phyloP scores from a whole-genome alignment of 2,888 invertebrate species.

The Scrobipalpa atriplicella region DNA sequence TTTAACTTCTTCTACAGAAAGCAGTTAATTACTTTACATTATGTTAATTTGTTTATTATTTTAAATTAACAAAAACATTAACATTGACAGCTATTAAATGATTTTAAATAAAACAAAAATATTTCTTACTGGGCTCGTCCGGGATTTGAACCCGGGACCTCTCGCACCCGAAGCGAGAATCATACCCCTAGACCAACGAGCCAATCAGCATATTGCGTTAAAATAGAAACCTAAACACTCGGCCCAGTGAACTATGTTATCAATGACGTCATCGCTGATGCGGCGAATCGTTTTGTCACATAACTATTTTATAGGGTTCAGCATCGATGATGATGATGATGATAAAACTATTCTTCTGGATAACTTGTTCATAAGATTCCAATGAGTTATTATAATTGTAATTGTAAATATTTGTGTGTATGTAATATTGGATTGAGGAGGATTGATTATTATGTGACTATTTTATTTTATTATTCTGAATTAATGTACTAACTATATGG shows the following conservation, averaged over 20 bases:
- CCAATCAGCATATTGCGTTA: slow-evolving; percentile 41
- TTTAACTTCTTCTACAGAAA: too few relatives aligned
- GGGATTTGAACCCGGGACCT: slow-evolving; percentile 82
- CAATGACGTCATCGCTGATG: slow-evolving; percentile 41
- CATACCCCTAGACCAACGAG: slow-evolving; percentile 84
- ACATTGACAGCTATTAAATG: too few relatives aligned
- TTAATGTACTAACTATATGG: too few relatives aligned
- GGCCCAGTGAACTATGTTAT: slow-evolving; percentile 32
- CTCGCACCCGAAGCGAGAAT: slow-evolving; percentile 84
- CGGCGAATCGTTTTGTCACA: slow-evolving; percentile 19
- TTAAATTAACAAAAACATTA: too few relatives aligned
- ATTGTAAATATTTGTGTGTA: too few relatives aligned
- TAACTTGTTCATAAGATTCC: background rate
- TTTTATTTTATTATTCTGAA: too few relatives aligned
- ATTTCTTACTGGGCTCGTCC: slow-evolving; percentile 66
- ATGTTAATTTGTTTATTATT: too few relatives aligned
- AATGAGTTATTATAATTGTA: too few relatives aligned
- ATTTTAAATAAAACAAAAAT: slow-evolving; percentile 32
- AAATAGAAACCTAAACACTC: slow-evolving; percentile 43
- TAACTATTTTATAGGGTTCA: background rate
- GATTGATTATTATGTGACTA: too few relatives aligned
- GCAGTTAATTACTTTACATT: too few relatives aligned
- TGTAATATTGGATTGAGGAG: too few relatives aligned
- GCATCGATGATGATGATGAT: background rate
- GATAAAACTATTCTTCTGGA: background rate